A percentile compares a stretch with the other conserved stretches of the same genome.
Conservation (phyloP, 1,140 invertebrate species). For the Ceratosolen fusciceps region DNA sequence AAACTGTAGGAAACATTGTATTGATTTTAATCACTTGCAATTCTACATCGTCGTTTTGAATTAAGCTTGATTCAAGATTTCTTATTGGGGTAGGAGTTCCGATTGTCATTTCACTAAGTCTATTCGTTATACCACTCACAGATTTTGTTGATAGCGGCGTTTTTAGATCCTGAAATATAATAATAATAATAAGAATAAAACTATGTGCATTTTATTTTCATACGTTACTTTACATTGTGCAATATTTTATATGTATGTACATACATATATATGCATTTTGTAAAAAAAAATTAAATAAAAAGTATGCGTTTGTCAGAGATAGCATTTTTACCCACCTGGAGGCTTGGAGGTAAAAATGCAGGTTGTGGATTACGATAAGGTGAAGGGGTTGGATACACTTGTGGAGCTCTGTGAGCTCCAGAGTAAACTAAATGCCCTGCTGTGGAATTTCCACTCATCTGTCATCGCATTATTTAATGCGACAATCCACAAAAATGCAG, state of each 20-base stretch:
- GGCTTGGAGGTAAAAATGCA: conserved; percentile 70
- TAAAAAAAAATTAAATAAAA: background rate
- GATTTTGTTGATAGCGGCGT: conserved; percentile 70
- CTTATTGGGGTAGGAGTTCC: conserved; percentile 68
- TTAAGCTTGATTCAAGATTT: conserved; percentile 79
- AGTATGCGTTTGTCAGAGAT: background rate
- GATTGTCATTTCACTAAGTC: conserved; percentile 67
- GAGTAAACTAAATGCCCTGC: conserved; percentile 67
- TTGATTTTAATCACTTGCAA: conserved; percentile 85
- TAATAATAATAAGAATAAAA: too few species aligned
- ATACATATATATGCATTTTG: background rate
- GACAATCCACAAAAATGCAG: conserved; percentile 64
- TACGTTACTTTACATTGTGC: background rate
- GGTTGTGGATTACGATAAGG: conserved; percentile 71
- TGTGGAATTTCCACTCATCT: conserved; percentile 65
- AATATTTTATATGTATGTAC: background rate
- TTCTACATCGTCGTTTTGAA: conserved; percentile 76
- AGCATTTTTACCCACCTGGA: conserved; percentile 63
- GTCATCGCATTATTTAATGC: conserved; percentile 55
- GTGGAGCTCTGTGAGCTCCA: conserved; percentile 69
- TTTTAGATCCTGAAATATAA: conserved; percentile 66
- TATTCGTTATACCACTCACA: conserved; percentile 66
- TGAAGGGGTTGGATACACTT: conserved; percentile 70
- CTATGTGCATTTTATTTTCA: conserved; percentile 9
- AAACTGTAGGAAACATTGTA: conserved; percentile 92